A percentile compares a stretch with the other conserved stretches of the same genome.
Conservation (phyloP, 2,888 invertebrate genomes). For the Troides oblongomaculatus region DNA sequence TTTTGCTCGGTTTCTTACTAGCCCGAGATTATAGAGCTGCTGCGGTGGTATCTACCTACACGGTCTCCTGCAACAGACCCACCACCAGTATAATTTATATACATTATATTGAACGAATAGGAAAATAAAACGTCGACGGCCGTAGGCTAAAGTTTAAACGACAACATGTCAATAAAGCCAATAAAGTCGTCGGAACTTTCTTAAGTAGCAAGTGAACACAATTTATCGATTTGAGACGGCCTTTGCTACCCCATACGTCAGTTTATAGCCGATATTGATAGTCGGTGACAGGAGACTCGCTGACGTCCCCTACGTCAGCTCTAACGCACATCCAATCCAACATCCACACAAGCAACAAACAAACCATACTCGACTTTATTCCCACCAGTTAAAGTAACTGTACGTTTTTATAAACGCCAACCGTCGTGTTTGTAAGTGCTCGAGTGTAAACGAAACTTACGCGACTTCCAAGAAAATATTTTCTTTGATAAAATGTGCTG, state of each 20-base stretch:
- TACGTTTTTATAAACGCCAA: constrained; percentile 28
- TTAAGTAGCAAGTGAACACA: constrained; percentile 69
- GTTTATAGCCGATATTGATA: constrained; percentile 74
- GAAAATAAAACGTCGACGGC: neutral
- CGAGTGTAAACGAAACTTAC: constrained; percentile 51
- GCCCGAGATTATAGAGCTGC: too few relatives aligned
- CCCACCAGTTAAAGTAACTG: constrained; percentile 33
- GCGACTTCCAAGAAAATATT: constrained; percentile 68
- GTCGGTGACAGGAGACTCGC: constrained; percentile 65
- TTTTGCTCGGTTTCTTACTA: too few relatives aligned
- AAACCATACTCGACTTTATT: constrained; percentile 40
- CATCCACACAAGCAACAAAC: constrained; percentile 14
- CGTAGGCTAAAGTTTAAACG: constrained; percentile 46
- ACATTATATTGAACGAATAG: neutral
- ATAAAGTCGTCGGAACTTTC: constrained; percentile 67
- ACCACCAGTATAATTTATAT: too few relatives aligned
- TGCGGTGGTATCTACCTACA: too few relatives aligned
- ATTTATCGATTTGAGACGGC: constrained; percentile 72
- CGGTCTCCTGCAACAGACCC: too few relatives aligned
- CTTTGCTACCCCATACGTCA: constrained; percentile 74
- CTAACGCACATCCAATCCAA: constrained; percentile 35
- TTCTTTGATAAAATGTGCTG: constrained; percentile 59
- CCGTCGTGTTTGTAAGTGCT: constrained; percentile 37
- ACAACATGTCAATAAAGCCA: constrained; percentile 70
- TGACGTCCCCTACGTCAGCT: constrained; percentile 58